A percentile compares a stretch with the other conserved stretches of the same genome.
Conservation (phyloP, 1,140 invertebrate genomes). For the Schlechtendalia chinensis region DNA sequence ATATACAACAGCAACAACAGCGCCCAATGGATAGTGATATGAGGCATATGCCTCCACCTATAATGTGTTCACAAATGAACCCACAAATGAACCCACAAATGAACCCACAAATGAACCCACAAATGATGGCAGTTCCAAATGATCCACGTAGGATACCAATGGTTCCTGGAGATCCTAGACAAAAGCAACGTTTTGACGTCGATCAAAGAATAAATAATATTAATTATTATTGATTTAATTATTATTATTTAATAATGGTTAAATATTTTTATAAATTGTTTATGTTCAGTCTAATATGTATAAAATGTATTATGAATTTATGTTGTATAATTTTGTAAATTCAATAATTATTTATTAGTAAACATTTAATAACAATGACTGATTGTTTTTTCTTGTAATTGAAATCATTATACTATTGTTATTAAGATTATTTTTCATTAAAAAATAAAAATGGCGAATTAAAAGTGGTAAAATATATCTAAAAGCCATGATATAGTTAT, state of each 20-base stretch:
- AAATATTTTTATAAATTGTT: background rate
- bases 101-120: background rate
- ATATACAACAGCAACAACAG: background rate
- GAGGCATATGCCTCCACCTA: slow-evolving; percentile 35
- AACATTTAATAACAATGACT: slow-evolving; percentile 33
- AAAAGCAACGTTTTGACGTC: slow-evolving; percentile 38
- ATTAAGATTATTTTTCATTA: slow-evolving; percentile 9
- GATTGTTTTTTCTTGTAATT: slow-evolving; percentile 20
- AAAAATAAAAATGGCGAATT: slow-evolving; percentile 2
- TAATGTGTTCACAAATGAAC: slow-evolving; percentile 44
- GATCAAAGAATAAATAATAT: slow-evolving; percentile 48
- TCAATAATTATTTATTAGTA: background rate
- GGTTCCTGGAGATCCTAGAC: slow-evolving; percentile 38
- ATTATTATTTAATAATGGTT: background rate
- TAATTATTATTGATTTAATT: slow-evolving; percentile 39
- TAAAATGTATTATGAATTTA: slow-evolving; percentile 22
- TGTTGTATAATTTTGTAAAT: slow-evolving; percentile 29
- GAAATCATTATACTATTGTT: background rate
- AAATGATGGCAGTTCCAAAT: slow-evolving; percentile 46
- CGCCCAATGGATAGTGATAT: slow-evolving; percentile 46
- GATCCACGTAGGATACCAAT: slow-evolving; percentile 39
- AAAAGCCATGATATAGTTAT: background rate
- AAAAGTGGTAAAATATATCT: background rate
- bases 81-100: no score
- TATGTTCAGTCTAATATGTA: background rate